phyloP scores from a whole-genome alignment of 2,888 invertebrate genomes.

The Parnassius smintheus region DNA sequence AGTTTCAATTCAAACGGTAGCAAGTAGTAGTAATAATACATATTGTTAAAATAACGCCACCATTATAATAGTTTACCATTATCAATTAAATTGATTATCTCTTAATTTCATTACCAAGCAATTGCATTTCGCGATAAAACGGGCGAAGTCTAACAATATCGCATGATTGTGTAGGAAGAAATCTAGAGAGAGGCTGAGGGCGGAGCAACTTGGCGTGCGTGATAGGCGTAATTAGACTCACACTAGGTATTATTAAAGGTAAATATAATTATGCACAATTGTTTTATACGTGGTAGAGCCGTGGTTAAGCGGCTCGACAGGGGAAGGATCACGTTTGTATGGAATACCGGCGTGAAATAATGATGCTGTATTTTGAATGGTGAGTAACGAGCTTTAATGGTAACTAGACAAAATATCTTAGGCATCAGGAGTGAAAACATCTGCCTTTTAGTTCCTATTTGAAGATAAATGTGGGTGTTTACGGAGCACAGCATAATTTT shows the following conservation, averaged over 20 bases:
- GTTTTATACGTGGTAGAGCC: no score
- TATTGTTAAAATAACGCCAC: slow-evolving; percentile 13
- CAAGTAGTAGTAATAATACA: slow-evolving; percentile 15
- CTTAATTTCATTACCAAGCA: slow-evolving; percentile 27
- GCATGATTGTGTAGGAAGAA: slow-evolving; percentile 13
- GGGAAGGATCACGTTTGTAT: no score
- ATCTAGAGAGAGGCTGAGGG: slow-evolving; percentile 3
- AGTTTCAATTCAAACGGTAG: slow-evolving; percentile 19
- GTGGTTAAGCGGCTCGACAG: no score
- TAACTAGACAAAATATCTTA: no score
- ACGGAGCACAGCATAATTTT: no score
- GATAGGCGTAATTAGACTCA: slow-evolving; percentile 5
- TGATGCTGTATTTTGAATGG: no score
- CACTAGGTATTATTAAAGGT: not conserved
- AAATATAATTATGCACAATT: no score
- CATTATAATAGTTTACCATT: slow-evolving; percentile 20
- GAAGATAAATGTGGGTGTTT: no score
- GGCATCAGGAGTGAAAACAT: no score
- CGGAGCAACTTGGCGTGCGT: slow-evolving; percentile 13
- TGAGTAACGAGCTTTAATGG: no score
- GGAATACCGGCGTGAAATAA: no score
- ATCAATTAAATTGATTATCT: slow-evolving; percentile 26
- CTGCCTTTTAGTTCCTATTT: no score
- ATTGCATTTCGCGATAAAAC: slow-evolving; percentile 19
- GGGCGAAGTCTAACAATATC: slow-evolving; percentile 14